Percentiles rank a stretch among this genome's conserved stretches.
phyloP scores from a whole-genome alignment of 2,888 invertebrate species.

The Sminthurinus aureus region DNA sequence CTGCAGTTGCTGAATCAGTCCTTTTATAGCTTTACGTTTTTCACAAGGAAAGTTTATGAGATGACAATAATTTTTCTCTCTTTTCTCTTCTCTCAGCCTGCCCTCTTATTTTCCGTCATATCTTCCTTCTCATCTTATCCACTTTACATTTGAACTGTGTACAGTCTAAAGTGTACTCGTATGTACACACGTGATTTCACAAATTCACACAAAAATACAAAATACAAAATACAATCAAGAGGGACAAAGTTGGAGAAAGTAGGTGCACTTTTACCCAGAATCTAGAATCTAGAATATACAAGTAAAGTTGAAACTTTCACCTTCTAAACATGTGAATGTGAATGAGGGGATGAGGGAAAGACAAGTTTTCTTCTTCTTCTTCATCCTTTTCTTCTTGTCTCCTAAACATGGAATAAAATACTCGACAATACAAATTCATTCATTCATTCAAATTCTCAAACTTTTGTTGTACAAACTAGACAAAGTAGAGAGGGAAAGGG shows the following conservation, averaged over 20 bases:
- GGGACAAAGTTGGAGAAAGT: background rate
- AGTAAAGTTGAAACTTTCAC: too few relatives aligned
- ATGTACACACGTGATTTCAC: background rate
- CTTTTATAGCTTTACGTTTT: slow-evolving; percentile 34
- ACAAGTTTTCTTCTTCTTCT: too few relatives aligned
- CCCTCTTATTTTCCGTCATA: background rate
- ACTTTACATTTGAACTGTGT: background rate
- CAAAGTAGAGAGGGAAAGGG: too few relatives aligned
- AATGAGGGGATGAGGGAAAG: too few relatives aligned
- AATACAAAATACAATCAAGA: background rate
- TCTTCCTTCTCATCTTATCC: background rate
- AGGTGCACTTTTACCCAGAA: too few relatives aligned
- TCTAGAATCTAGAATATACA: too few relatives aligned
- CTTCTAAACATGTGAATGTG: too few relatives aligned
- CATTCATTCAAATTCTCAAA: too few relatives aligned
- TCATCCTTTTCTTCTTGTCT: too few relatives aligned
- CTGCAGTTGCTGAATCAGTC: slow-evolving; percentile 48
- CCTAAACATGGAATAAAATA: too few relatives aligned
- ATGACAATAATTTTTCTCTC: slow-evolving; percentile 45
- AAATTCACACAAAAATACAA: background rate
- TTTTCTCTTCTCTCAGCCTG: background rate
- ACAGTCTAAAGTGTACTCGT: background rate
- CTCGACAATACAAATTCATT: too few relatives aligned
- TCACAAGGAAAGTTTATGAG: slow-evolving; percentile 43
- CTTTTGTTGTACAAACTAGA: too few relatives aligned